Evolutionary conservation across 2,888 invertebrate species (phyloP), one percentile per base, ranked within the genome.

Genomic region (Cosmia pyralina): DNA sequence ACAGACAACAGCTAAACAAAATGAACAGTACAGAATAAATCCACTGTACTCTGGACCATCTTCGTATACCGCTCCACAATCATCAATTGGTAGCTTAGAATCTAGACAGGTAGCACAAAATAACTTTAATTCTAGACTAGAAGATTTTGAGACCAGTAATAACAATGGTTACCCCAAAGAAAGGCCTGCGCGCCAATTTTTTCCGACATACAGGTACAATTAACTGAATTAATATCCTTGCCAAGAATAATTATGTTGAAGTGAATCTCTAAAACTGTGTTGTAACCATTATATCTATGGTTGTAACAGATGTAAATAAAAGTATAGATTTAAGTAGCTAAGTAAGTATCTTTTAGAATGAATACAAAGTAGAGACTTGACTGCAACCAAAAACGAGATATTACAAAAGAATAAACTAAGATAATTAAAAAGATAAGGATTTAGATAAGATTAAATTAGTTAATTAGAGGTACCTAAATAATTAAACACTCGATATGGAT

Each of bases 21-120:
- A 85, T 52, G 86, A 81, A 74, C 80, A 85, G 52, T 89, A 87
- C 75, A 88, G 84, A 70, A 75, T 92, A 15, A 91, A 88, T 79
- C 87, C 87, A 28, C 77, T 94, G 28, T 96, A 96, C 72, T 88
- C 90, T 63, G 96, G 95, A 0, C 95, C 94, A 10, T 95, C 95
- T n/a, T 96, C 96, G 0, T 96, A 96, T 75, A 94, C 90, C 0
- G 94, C 95, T 53, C 94, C 95, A 28, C 96, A 96, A 81, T 90
- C 92, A 7, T 94, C 95, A 53, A 89, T 95, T 55, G 95, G 94
- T n/a, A 93, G 88, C 69, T 88, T 95, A 80, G 87, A 87, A 79
- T 67, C 79, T n/a, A 88, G 85, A 71, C 89, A 90, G 83, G 82
- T 85, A 67, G 65, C 73, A 75, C 85, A 89, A 75, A 86, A 87